Evolutionary conservation across 1,140 invertebrate genomes (phyloP).

Genomic region (Parapsyche elsis): DNA sequence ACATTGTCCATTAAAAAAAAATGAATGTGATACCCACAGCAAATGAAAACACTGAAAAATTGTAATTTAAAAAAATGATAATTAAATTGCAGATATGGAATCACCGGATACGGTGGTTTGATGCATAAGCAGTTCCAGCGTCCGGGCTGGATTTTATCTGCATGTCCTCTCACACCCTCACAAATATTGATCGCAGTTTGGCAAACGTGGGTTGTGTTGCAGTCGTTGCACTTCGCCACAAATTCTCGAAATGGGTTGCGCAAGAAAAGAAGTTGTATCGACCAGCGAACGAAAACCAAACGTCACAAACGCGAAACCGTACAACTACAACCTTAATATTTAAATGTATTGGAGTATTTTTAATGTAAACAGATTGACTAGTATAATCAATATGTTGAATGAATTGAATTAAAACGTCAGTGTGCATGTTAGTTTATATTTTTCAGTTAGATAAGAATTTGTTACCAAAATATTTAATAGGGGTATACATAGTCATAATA

Average conservation of each 20-base stretch:
- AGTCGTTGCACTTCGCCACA: neutral
- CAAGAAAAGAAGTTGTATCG: neutral
- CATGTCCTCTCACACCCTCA: neutral
- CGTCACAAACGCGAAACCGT: neutral
- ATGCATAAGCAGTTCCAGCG: neutral
- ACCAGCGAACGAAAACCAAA: neutral
- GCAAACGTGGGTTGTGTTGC: constrained; percentile 1
- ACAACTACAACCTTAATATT: too few relatives aligned
- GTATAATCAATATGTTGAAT: too few relatives aligned
- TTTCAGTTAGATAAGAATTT: too few relatives aligned
- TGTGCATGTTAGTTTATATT: too few relatives aligned
- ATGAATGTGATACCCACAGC: neutral
- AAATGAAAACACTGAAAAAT: neutral
- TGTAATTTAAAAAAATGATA: neutral
- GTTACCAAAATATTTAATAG: too few relatives aligned
- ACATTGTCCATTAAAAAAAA: too few relatives aligned
- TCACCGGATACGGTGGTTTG: neutral
- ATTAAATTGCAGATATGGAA: neutral
- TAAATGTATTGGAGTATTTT: too few relatives aligned
- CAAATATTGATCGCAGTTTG: constrained; percentile 19
- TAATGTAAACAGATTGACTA: too few relatives aligned
- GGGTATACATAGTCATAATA: too few relatives aligned
- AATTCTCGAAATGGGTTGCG: neutral
- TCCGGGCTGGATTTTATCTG: constrained; percentile 23
- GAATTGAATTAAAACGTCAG: too few relatives aligned